Evolutionary conservation across 2,113 vertebrate species (phyloP), one percentile per base, ranked within the genome.

Genomic region (Hippopotamus amphibius): DNA sequence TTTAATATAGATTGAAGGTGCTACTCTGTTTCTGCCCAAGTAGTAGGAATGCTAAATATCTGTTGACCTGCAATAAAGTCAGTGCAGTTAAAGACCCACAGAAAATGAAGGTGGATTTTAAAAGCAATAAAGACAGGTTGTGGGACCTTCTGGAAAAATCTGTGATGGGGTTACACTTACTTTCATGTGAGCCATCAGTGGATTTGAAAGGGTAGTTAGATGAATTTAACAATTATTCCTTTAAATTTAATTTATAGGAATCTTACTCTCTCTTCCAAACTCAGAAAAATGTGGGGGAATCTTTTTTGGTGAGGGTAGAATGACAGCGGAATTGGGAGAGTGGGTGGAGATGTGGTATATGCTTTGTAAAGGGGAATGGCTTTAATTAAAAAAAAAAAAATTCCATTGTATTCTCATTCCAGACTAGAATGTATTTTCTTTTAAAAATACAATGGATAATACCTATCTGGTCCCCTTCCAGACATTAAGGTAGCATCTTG

Each of bases 41-140:
- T 6, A 69, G 33, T 41, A 81, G 30, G 19, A 93, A 24, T 82
- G 53, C 26, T 88, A 50, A 90, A 33, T 90, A 26, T 15, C 71
- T 71, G 9, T 61, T 90, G 55, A 69, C 50, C 28, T 76, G 22
- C 11, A 65, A 15, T 69, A 61, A 68, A 93, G 77, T 82, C 77
- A 59, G 6, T 46, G 16, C 16, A 79, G 11, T 84, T 71, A 87
- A 94, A 92, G 50, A 66, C 37, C 11, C 21, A 90, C 28, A 83
- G 50, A 74, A 91, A 83, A 86, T 14, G n/a, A 92, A 95, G 66
- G 33, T 83, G 33, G 55, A 71, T 91, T 89, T 82, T 71, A 93
- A 94, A 93, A 61, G 22, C 9, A 69, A 74, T 77, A 66, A 46
- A 93, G 57, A 63, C 17, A 65, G 82, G 30, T 83, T 33, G 5